A percentile compares a stretch with the other conserved stretches of the same genome.
These are phyloP conservation scores for Mirza zaza DNA, from an alignment of 2,113 vertebrate genomes.

Conservation along the genomic window DNA sequence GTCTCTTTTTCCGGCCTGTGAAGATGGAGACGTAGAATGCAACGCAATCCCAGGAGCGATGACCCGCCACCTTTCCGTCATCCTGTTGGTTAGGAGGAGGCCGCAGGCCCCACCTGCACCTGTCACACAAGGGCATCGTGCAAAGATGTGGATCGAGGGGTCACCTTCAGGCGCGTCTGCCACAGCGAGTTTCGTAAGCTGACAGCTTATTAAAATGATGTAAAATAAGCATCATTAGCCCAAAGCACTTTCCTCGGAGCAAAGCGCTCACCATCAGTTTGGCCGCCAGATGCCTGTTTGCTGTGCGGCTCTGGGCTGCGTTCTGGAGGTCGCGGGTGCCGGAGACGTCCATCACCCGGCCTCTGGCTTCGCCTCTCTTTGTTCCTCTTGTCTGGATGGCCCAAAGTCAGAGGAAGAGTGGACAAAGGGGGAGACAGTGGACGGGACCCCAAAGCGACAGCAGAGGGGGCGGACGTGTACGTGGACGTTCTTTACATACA, in stretches of 20 bases:
- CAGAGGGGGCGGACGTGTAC: too few relatives aligned
- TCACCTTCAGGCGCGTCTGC: not conserved
- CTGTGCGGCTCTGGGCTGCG: not conserved
- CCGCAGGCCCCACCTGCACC: rapidly evolving
- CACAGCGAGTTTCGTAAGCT: not conserved
- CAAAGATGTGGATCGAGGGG: rapidly evolving
- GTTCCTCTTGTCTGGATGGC: not conserved
- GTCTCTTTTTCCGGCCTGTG: not conserved
- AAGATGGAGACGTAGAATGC: not conserved
- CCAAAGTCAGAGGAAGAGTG: not conserved
- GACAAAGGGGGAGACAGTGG: not conserved
- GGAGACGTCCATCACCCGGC: not conserved
- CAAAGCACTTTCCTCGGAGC: not conserved
- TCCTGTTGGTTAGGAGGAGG: not conserved
- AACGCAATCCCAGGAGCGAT: rapidly evolving
- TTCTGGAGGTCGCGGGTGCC: not conserved
- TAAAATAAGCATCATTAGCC: not conserved
- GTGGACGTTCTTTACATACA: rapidly evolving
- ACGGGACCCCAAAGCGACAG: rapidly evolving
- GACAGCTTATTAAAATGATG: not conserved
- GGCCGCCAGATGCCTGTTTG: not conserved
- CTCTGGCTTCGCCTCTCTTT: not conserved
- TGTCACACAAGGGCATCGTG: rapidly evolving
- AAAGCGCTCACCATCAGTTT: not conserved
- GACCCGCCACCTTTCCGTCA: not conserved